Evolutionary conservation across 2,797 vertebrate species (phyloP).

Genomic region (Gadopsis bispinosus): DNA sequence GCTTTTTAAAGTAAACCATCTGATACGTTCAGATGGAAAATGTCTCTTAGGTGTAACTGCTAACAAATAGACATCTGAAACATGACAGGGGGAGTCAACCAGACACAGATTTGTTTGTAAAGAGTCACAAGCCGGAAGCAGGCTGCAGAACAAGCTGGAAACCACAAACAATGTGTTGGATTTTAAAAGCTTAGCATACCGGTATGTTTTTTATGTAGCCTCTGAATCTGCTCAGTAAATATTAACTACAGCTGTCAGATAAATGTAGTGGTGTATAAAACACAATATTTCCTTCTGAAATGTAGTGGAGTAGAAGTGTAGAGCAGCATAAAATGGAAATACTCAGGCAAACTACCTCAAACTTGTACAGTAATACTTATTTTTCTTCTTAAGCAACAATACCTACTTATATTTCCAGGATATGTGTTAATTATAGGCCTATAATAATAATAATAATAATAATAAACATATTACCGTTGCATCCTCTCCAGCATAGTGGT

Average conservation of each 20-base stretch:
- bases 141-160: background rate
- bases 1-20: too few species aligned
- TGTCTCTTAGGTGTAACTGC: background rate
- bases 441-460: background rate
- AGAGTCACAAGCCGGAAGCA: background rate
- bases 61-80: background rate
- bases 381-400: background rate
- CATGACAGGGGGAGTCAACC: too few species aligned
- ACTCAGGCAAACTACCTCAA: background rate
- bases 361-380: background rate
- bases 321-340: background rate
- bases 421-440: background rate
- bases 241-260: background rate
- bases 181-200: background rate
- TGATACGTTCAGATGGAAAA: background rate
- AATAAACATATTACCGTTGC: slow-evolving; percentile 85
- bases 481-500: slow-evolving; percentile 91
- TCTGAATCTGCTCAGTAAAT: background rate
- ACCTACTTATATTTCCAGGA: background rate
- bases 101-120: background rate
- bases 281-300: background rate
- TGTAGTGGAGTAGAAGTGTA: background rate
- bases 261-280: background rate
- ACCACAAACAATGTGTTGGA: background rate
- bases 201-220: background rate